These are phyloP conservation scores for Guaruba guarouba DNA, from an alignment of 2,113 vertebrate species.

Conservation along the genomic window DNA sequence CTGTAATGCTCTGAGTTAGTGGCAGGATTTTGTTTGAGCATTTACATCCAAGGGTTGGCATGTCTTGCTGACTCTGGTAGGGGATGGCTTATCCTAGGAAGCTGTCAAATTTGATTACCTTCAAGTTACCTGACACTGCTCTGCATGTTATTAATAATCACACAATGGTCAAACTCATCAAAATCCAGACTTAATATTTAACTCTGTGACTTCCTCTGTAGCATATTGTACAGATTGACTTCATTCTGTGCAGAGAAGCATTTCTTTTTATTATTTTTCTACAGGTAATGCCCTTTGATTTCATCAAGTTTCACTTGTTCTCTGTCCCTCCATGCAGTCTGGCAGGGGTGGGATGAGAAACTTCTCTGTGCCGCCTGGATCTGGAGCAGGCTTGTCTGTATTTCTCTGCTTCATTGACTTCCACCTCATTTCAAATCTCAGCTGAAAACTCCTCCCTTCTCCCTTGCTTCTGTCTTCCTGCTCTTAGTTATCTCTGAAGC, in stretches of 20 bases:
- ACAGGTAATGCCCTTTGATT: not conserved
- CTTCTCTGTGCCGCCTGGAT: not conserved
- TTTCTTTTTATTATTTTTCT: not conserved
- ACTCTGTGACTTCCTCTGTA: not conserved
- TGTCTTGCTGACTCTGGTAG: not conserved
- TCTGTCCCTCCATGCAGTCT: not conserved
- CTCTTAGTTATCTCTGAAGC: not conserved
- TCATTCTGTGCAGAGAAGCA: not conserved
- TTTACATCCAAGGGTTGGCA: not conserved
- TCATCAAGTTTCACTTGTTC: not conserved
- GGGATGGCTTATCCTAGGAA: not conserved
- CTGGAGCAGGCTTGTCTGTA: not conserved
- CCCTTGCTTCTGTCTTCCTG: not conserved
- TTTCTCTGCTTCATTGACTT: conserved; percentile 1
- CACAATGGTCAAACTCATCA: not conserved
- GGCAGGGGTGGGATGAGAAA: not conserved
- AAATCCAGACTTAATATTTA: not conserved
- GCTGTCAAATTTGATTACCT: not conserved
- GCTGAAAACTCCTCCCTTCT: not conserved
- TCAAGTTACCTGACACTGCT: not conserved
- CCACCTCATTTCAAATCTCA: not conserved
- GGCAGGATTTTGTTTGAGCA: not conserved
- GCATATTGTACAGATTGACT: not conserved
- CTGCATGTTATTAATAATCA: not conserved
- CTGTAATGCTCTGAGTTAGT: not conserved